These are phyloP conservation scores for Orius insidiosus DNA, from an alignment of 1,140 invertebrate genomes.

Conservation along the genomic window DNA sequence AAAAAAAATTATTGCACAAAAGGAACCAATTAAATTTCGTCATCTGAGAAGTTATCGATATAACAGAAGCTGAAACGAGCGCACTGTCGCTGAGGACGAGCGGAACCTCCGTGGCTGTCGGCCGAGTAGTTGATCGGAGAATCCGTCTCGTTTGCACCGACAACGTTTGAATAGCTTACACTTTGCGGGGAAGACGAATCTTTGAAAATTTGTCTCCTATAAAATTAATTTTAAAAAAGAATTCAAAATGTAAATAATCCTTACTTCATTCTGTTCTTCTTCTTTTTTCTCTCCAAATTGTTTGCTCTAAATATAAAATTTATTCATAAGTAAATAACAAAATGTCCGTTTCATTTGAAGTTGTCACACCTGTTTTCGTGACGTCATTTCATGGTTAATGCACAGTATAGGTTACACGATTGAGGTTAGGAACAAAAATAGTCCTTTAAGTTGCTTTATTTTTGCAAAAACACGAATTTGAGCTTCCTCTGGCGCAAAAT, in stretches of 20 bases:
- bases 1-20: neutral
- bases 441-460: too few species aligned
- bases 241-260: too few species aligned
- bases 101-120: constrained; percentile 14
- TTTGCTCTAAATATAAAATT: too few species aligned
- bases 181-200: neutral
- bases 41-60: constrained; percentile 22
- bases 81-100: constrained; percentile 22
- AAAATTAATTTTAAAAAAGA: neutral
- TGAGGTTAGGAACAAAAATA: too few species aligned
- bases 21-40: constrained; percentile 16
- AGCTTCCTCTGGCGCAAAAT: too few species aligned
- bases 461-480: too few species aligned
- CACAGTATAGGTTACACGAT: too few species aligned
- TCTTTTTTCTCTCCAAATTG: constrained; percentile 7
- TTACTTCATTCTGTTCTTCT: constrained; percentile 7
- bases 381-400: too few species aligned
- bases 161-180: neutral
- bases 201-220: neutral
- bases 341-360: too few species aligned
- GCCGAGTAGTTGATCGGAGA: constrained; percentile 16
- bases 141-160: neutral
- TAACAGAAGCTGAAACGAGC: constrained; percentile 22
- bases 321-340: too few species aligned
- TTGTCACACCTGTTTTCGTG: too few species aligned